phyloP scores from a whole-genome alignment of 2,113 vertebrate genomes.

The Hippocampus guttulatus region DNA sequence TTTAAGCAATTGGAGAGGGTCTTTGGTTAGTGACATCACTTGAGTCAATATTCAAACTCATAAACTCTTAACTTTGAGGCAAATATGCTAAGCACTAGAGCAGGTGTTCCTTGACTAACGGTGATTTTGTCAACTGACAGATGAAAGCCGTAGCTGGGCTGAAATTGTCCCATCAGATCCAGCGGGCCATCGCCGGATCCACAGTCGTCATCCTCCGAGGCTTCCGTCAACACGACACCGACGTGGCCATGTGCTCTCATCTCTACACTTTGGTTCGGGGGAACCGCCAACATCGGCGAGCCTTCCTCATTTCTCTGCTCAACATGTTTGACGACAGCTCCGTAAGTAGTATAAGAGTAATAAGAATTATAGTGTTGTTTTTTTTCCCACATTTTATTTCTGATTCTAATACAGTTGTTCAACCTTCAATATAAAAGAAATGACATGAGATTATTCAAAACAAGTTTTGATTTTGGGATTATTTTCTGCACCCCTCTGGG shows the following conservation, averaged over 20 bases:
- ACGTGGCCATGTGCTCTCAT: slow-evolving; percentile 84
- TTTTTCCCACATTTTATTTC: background rate
- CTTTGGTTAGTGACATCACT: background rate
- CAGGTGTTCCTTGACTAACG: background rate
- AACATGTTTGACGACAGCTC: slow-evolving; percentile 96
- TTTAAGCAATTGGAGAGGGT: background rate
- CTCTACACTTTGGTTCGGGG: slow-evolving; percentile 93
- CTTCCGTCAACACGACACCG: slow-evolving; percentile 86
- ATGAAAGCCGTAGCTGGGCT: slow-evolving; percentile 99
- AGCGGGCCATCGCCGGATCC: slow-evolving; percentile 85
- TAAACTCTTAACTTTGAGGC: no score
- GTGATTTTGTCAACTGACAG: slow-evolving; percentile 62
- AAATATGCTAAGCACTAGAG: background rate
- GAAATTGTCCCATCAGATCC: slow-evolving; percentile 98
- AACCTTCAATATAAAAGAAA: no score
- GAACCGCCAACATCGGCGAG: slow-evolving; percentile 93
- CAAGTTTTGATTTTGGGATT: no score
- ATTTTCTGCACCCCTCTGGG: no score
- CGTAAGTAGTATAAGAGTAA: slow-evolving; percentile 72
- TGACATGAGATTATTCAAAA: no score
- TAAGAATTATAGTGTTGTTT: background rate
- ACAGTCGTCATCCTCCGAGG: slow-evolving; percentile 79
- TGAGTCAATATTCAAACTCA: no score
- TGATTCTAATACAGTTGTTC: background rate
- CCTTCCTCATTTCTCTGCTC: slow-evolving; percentile 94